Evolutionary conservation across 2,888 invertebrate genomes (phyloP), one percentile per base, ranked within the genome.

Genomic region (Automeris io): DNA sequence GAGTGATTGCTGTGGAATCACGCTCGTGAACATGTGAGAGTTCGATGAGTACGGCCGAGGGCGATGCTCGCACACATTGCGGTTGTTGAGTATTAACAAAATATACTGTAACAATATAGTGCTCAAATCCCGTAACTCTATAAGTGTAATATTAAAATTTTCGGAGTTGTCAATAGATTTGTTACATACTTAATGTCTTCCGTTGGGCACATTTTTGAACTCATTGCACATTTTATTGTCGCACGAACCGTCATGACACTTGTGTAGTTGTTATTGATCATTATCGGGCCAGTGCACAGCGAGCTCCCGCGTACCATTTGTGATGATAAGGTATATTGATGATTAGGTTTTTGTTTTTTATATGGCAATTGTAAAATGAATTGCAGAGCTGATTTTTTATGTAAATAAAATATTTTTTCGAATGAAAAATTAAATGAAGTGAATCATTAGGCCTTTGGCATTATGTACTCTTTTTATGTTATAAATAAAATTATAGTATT

Each of bases 151-250:
- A 74, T 83, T 78, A 67, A 75, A 70, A 61, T 77, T 82, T 80
- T 74, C 68, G 60, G 70, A 71, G 72, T 62, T 67, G 95, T 95
- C 91, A 94, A 95, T 89, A 92, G 95, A 88, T 96, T 95, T 89
- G 92, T 96, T 88, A 96, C 95, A 74, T 95, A 95, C 88, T 95
- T 63, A 79, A 82, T 74, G 87, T 88, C 87, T 88, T 87, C 87
- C 87, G 87, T 87, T 87, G 54, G 74, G 81, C 87, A 87, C 87
- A 70, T 76, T 80, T 75, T 72, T 76, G 77, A 70, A 67, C 63
- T 75, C 68, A 63, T 66, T 69, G 83, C 87, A 87, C 85, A 72
- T 71, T 79, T 74, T 75, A 76, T 71, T 71, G 66, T 61, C 61
- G 73, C 75, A 76, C 74, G 56, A 44, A 57, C 61, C 57, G 55